These are phyloP conservation scores for Heliocidaris tuberculata DNA, from an alignment of 35 echinoderm and acorn worm genomes.

Conservation along the genomic window DNA sequence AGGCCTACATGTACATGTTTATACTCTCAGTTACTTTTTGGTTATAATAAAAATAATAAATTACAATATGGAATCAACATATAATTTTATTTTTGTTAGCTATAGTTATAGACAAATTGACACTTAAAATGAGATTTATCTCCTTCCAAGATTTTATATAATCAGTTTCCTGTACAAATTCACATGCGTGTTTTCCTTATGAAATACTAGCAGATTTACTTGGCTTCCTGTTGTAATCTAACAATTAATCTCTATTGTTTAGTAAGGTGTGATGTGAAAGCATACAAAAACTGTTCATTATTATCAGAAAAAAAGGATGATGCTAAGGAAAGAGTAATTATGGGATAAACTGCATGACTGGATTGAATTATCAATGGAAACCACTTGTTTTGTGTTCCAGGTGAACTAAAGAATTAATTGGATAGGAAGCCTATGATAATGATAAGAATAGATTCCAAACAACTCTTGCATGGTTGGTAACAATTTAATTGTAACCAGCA, in stretches of 20 bases:
- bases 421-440: neutral
- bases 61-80: neutral
- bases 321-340: neutral
- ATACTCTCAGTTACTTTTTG: neutral
- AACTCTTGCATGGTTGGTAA: neutral
- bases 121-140: neutral
- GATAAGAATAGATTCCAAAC: neutral
- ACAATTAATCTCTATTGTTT: neutral
- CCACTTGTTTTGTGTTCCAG: neutral
- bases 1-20: neutral
- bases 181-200: neutral
- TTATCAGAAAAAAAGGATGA: neutral
- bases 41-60: neutral
- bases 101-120: no score
- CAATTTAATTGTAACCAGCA: no score
- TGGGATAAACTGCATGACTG: neutral
- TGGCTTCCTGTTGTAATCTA: neutral
- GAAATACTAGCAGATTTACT: neutral
- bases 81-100: no score
- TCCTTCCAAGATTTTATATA: neutral
- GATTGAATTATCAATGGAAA: neutral
- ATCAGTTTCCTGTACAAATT: neutral
- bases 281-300: neutral
- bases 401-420: neutral
- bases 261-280: neutral